phyloP scores from a whole-genome alignment of 2,113 vertebrate genomes.

The Sakesphorus luctuosus region DNA sequence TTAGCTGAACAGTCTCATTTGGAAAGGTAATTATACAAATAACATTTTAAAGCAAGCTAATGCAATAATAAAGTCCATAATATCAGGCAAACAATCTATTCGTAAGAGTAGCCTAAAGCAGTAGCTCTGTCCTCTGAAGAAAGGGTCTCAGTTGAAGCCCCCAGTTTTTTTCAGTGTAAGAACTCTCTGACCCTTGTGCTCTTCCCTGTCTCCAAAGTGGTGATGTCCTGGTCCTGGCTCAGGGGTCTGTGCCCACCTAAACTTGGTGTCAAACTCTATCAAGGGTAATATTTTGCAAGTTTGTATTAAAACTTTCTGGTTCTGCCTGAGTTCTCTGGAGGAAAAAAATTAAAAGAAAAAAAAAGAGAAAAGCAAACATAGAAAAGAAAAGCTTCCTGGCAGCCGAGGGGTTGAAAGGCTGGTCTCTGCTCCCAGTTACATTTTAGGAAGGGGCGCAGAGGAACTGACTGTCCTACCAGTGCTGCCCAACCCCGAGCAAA shows the following conservation, averaged over 20 bases:
- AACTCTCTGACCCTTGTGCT: neutral
- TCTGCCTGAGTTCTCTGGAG: neutral
- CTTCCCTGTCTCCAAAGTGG: neutral
- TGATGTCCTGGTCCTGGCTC: neutral
- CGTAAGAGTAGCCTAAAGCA: neutral
- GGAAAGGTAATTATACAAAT: constrained; percentile 57
- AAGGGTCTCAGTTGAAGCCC: neutral
- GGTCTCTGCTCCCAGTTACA: neutral
- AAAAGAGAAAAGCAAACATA: neutral
- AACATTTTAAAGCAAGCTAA: constrained; percentile 62
- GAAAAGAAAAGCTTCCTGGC: constrained; percentile 5
- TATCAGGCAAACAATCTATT: constrained; percentile 52
- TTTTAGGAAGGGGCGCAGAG: neutral
- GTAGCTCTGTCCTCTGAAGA: neutral
- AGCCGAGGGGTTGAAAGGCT: neutral
- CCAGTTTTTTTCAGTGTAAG: neutral
- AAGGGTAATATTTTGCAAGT: neutral
- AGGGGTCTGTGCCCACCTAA: neutral
- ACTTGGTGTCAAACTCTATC: neutral
- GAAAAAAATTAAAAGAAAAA: neutral
- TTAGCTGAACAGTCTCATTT: constrained; percentile 30
- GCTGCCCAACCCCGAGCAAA: neutral
- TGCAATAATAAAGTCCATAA: constrained; percentile 44
- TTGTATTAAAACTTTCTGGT: neutral
- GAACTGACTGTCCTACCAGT: neutral